Conservation (phyloP, 2,113 vertebrate species). For the Lepus americanus region DNA sequence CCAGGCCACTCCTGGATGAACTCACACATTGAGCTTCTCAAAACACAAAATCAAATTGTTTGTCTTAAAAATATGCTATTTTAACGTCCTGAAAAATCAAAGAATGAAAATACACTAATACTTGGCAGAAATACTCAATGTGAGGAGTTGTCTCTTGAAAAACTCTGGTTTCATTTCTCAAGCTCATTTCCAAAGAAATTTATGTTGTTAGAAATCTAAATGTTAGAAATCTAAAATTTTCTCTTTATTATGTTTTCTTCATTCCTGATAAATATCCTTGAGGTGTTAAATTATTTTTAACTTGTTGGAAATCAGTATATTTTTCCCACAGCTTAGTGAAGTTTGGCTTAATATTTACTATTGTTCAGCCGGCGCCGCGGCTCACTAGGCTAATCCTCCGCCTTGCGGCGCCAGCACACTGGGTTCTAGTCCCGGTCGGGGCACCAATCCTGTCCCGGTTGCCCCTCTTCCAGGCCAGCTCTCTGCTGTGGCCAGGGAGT, state of each 20-base stretch:
- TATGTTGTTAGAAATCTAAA: neutral
- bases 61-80: slow-evolving; percentile 57
- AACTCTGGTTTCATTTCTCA: slow-evolving; percentile 17
- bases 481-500: too few relatives aligned
- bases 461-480: too few relatives aligned
- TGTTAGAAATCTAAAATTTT: neutral
- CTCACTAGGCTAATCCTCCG: too few relatives aligned
- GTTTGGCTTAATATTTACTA: neutral
- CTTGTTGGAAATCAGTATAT: neutral
- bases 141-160: slow-evolving; percentile 39
- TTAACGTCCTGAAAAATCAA: slow-evolving; percentile 56
- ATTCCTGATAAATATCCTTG: slow-evolving; percentile 34
- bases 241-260: slow-evolving; percentile 9
- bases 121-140: slow-evolving; percentile 49
- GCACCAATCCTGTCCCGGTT: too few relatives aligned
- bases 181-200: slow-evolving; percentile 60
- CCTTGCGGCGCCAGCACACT: too few relatives aligned
- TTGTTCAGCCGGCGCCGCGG: neutral
- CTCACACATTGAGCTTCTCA: slow-evolving; percentile 64
- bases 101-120: slow-evolving; percentile 63
- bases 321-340: neutral
- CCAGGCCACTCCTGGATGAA: slow-evolving; percentile 72
- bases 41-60: slow-evolving; percentile 69
- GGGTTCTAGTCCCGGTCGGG: too few relatives aligned
- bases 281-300: slow-evolving; percentile 48